Evolutionary conservation across 2,888 invertebrate species (phyloP), one percentile per base, ranked within the genome.

Genomic region (Xestobium rufovillosum): DNA sequence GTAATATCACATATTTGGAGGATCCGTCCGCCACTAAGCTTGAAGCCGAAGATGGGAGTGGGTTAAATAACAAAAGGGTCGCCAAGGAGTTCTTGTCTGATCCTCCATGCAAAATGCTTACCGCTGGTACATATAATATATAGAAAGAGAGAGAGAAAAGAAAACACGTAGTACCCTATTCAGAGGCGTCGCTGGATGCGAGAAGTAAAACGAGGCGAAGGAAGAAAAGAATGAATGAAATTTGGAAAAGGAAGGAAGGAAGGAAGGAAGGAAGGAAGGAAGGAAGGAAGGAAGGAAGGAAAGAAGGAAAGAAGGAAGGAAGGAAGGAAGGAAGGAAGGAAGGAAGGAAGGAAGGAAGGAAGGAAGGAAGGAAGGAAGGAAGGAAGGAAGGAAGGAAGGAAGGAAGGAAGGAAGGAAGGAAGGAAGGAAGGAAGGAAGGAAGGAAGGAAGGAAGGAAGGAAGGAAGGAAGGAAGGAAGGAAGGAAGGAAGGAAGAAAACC

Each of bases 191-290:
- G 23, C 8, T 9, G 23, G n/a, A 23, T 8, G n/a, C 8, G 23
- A 23, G n/a, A n/a, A 23, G 23, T 8, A 23, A 23, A n/a, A 23
- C 8, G 23, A 23, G n/a, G 23, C 8, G 23, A 23, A 23, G n/a
- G 23, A 23, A n/a, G 23, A 23, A 23, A n/a, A 23, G 23, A n/a
- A 23, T 9, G 23, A 23, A 23, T 9, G n/a, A 23, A 23, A 23
- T 23, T 8, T 9, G n/a, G n/a, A 23, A n/a, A n/a, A 23, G n/a
- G 23, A 23, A n/a, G 23, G n/a, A n/a, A n/a, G n/a, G 23, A n/a
- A 23, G n/a, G 23, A 23, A n/a, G 23, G n/a, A 23, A 23, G n/a
- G 23, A n/a, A 23, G 23, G 23, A 23, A 23, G 23, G n/a, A n/a
- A n/a, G n/a, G n/a, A n/a, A 23, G 23, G n/a, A 23, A 23, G n/a